phyloP scores from a whole-genome alignment of 2,113 vertebrate species.

The Speoplatyrhinus poulsoni region DNA sequence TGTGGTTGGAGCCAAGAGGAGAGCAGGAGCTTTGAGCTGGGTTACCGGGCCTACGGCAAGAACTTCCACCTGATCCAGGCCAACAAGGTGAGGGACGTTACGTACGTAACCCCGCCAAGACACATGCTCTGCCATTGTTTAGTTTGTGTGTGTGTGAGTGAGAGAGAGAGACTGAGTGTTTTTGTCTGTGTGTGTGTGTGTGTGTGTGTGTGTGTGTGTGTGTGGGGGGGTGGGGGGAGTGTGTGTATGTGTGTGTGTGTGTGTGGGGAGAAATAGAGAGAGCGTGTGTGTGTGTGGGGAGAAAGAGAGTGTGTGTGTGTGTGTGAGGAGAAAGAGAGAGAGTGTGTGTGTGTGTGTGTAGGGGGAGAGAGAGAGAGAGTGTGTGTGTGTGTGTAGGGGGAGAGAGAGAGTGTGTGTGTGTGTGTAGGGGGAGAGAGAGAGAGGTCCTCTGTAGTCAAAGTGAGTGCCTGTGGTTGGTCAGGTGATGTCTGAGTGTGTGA shows the following conservation, averaged over 20 bases:
- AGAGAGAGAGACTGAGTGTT: not conserved
- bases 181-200: not conserved
- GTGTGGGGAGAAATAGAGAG: not conserved
- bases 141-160: not conserved
- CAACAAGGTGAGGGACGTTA: constrained; percentile 84
- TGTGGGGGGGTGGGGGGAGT: not conserved
- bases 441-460: not conserved
- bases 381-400: not conserved
- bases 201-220: not conserved
- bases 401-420: not conserved
- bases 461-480: not conserved
- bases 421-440: not conserved
- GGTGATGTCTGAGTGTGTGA: not conserved
- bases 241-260: not conserved
- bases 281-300: not conserved
- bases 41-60: constrained; percentile 94
- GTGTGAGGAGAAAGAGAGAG: not conserved
- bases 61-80: constrained; percentile 97
- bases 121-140: no score
- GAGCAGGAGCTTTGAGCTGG: constrained; percentile 90
- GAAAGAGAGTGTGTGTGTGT: not conserved
- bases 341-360: not conserved
- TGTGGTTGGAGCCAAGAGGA: constrained; percentile 96
- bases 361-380: not conserved
- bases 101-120: not conserved